phyloP scores from a whole-genome alignment of 2,797 vertebrate species.

The Arrhamphus sclerolepis region DNA sequence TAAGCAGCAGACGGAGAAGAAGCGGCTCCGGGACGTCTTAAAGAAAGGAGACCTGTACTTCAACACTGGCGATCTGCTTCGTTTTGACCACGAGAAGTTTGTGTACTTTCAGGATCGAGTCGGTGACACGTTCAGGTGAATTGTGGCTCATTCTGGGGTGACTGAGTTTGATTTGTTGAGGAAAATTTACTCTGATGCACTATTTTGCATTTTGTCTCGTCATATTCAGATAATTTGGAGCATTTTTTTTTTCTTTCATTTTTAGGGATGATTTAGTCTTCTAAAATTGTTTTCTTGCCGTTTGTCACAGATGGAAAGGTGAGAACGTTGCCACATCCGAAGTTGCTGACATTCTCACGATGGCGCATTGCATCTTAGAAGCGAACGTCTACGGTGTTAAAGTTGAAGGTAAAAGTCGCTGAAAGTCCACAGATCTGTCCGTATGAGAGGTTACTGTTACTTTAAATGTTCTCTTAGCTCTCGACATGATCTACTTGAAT shows the following conservation, averaged over 20 bases:
- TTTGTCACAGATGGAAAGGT: slow-evolving; percentile 89
- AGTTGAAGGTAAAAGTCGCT: slow-evolving; percentile 82
- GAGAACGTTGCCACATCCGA: slow-evolving; percentile 94
- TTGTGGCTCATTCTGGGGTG: not conserved
- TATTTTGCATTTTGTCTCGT: too few relatives aligned
- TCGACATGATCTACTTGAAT: not conserved
- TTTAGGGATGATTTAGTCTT: not conserved
- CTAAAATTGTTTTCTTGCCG: not conserved
- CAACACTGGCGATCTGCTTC: slow-evolving; percentile 89
- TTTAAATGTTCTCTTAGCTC: too few relatives aligned
- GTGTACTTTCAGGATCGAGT: slow-evolving; percentile 91
- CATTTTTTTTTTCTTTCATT: too few relatives aligned
- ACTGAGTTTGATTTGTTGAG: too few relatives aligned
- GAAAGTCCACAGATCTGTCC: not conserved
- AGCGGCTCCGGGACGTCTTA: slow-evolving; percentile 85
- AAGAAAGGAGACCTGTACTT: slow-evolving; percentile 90
- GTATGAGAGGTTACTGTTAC: too few relatives aligned
- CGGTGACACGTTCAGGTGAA: slow-evolving; percentile 91
- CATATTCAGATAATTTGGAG: too few relatives aligned
- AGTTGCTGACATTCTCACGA: slow-evolving; percentile 84
- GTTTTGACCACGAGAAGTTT: slow-evolving; percentile 85
- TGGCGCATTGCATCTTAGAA: slow-evolving; percentile 82
- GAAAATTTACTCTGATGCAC: too few relatives aligned
- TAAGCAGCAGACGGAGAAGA: slow-evolving; percentile 86
- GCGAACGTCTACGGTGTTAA: slow-evolving; percentile 90